These are phyloP conservation scores for Micromussa lordhowensis DNA, from an alignment of 92 coral and sea anemone genomes.

Conservation along the genomic window DNA sequence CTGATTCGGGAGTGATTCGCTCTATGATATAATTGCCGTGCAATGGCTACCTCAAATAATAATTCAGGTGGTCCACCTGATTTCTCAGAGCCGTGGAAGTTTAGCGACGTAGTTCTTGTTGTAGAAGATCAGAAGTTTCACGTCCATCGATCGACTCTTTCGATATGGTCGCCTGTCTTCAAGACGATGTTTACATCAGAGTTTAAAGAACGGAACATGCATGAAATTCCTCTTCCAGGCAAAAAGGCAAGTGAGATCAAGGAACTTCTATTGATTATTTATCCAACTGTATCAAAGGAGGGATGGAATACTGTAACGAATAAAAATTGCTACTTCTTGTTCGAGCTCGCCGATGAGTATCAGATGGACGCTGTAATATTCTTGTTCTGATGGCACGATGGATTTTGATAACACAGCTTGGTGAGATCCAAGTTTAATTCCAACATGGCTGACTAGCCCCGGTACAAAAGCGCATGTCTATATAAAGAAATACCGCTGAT, in stretches of 20 bases:
- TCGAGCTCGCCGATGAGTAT: background rate
- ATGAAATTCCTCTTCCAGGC: conserved; percentile 10
- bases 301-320: background rate
- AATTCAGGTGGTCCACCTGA: background rate
- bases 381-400: too few species aligned
- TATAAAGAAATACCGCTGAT: too few species aligned
- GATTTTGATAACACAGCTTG: too few species aligned
- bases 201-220: background rate
- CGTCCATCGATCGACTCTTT: background rate
- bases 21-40: background rate
- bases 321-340: background rate
- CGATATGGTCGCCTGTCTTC: background rate
- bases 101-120: background rate
- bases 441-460: too few species aligned
- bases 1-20: background rate
- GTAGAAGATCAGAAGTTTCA: background rate
- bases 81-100: background rate
- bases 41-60: background rate
- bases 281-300: background rate
- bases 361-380: too few species aligned
- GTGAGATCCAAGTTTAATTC: too few species aligned
- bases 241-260: background rate
- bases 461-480: too few species aligned
- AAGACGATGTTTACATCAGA: background rate
- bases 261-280: background rate